phyloP scores from a whole-genome alignment of 1,140 invertebrate species.

The Plodia interpunctella region DNA sequence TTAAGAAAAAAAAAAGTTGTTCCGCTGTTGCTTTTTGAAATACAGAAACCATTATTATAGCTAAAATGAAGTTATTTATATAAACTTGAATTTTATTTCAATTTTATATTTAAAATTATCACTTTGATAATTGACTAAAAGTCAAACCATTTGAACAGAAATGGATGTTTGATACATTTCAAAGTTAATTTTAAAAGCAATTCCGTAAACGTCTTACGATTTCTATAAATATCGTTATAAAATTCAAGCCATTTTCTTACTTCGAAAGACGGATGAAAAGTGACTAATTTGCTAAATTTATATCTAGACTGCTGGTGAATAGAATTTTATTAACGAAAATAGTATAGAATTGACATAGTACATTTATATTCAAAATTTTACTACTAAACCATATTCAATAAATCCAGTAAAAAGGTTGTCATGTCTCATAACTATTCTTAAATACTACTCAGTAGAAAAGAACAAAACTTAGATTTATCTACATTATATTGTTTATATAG shows the following conservation, averaged over 20 bases:
- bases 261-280: conserved; percentile 38
- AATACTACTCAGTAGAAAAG: too few relatives aligned
- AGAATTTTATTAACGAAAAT: conserved; percentile 1
- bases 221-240: conserved; percentile 6
- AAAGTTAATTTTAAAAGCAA: too few relatives aligned
- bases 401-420: too few relatives aligned
- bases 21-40: too few relatives aligned
- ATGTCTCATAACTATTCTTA: too few relatives aligned
- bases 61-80: background rate
- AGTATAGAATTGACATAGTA: background rate
- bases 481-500: too few relatives aligned
- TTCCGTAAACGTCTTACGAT: background rate
- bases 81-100: background rate
- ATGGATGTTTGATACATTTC: too few relatives aligned
- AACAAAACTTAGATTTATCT: too few relatives aligned
- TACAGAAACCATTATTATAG: background rate
- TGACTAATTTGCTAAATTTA: conserved; percentile 17
- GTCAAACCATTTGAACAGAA: too few relatives aligned
- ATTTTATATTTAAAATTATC: background rate
- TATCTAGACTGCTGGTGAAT: conserved; percentile 4
- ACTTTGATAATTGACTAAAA: too few relatives aligned
- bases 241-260: conserved; percentile 15
- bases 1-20: too few relatives aligned
- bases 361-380: background rate
- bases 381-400: too few relatives aligned